A percentile compares a stretch with the other conserved stretches of the same genome.
These are phyloP conservation scores for Plebejus argus DNA, from an alignment of 2,888 invertebrate genomes.

Conservation along the genomic window DNA sequence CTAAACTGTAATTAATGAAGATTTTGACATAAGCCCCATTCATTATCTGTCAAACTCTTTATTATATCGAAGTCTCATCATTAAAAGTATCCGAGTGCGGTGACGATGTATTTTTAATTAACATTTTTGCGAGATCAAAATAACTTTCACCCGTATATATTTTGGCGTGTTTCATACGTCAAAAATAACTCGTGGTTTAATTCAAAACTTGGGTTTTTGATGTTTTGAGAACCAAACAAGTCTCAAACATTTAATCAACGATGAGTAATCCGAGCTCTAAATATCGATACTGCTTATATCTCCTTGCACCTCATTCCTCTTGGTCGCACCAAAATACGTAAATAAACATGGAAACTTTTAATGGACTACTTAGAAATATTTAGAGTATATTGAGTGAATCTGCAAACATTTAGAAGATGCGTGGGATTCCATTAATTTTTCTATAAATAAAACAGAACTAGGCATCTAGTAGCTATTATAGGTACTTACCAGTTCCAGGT, in stretches of 20 bases:
- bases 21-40: no score
- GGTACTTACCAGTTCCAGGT: background rate
- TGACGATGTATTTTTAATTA: background rate
- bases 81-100: no score
- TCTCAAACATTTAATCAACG: conserved; percentile 15
- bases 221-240: background rate
- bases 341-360: conserved; percentile 18
- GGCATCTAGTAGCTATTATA: background rate
- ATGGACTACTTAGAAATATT: background rate
- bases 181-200: background rate
- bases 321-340: background rate
- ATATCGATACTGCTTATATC: background rate
- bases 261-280: conserved; percentile 23
- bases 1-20: no score
- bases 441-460: background rate
- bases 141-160: background rate
- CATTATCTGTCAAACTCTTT: no score
- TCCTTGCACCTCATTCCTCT: background rate
- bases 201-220: background rate
- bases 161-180: background rate
- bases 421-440: background rate
- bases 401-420: background rate
- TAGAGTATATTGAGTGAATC: background rate
- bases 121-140: background rate
- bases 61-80: no score